A percentile compares a stretch with the other conserved stretches of the same genome.
These are phyloP conservation scores for Phalanger gymnotis DNA, from an alignment of 2,797 vertebrate species.

Conservation along the genomic window DNA sequence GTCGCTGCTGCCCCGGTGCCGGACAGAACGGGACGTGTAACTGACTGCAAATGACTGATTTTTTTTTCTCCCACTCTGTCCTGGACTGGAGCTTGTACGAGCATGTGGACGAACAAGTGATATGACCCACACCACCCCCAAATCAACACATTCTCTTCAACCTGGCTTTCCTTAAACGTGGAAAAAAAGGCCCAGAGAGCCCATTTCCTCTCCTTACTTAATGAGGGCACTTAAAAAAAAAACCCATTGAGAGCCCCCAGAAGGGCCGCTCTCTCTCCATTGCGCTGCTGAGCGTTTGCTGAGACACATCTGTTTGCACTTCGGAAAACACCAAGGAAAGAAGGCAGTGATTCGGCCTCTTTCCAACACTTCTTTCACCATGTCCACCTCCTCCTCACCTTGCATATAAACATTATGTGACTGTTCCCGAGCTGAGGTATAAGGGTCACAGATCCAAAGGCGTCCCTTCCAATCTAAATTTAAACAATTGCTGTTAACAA, in stretches of 20 bases:
- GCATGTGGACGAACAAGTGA: constrained; percentile 82
- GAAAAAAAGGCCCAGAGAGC: constrained; percentile 91
- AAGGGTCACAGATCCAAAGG: constrained; percentile 78
- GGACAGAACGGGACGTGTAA: constrained; percentile 44
- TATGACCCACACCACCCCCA: constrained; percentile 68
- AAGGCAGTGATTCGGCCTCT: constrained; percentile 72
- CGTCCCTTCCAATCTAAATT: constrained; percentile 77
- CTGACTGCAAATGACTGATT: constrained; percentile 83
- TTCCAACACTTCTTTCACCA: neutral
- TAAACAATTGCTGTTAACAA: constrained; percentile 88
- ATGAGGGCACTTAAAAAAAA: constrained; percentile 60
- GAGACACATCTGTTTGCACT: constrained; percentile 96
- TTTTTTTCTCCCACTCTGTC: constrained; percentile 74
- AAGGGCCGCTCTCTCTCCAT: constrained; percentile 88
- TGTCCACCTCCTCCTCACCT: neutral
- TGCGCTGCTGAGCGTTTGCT: constrained; percentile 91
- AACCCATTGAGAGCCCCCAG: constrained; percentile 85
- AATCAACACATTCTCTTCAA: neutral
- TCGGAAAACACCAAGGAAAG: constrained; percentile 82
- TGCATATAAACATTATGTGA: constrained; percentile 41
- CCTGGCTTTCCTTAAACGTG: constrained; percentile 54
- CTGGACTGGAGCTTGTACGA: constrained; percentile 73
- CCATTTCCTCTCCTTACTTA: constrained; percentile 95
- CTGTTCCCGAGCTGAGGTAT: constrained; percentile 71
- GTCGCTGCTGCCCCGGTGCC: neutral